Conservation (phyloP, 1,140 invertebrate species). For the Pectinophora gossypiella region DNA sequence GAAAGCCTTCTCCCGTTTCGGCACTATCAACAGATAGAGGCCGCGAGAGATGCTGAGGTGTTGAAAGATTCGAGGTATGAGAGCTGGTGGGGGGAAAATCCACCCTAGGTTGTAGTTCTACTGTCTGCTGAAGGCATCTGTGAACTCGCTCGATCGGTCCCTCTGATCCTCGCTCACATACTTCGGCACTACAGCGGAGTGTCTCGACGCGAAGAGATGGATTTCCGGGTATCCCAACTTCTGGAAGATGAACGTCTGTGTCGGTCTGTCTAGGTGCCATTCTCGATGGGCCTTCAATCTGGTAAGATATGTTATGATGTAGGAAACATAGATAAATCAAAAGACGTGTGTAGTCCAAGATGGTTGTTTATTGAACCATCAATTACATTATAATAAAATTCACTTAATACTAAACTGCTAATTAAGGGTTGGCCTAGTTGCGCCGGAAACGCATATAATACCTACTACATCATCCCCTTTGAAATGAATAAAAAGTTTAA, state of each 20-base stretch:
- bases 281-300: slow-evolving; percentile 20
- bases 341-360: no score
- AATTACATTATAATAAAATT: no score
- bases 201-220: slow-evolving; percentile 26
- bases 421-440: no score
- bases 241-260: slow-evolving; percentile 15
- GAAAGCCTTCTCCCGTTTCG: slow-evolving; percentile 10
- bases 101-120: slow-evolving; percentile 29
- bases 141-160: slow-evolving; percentile 19
- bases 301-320: no score
- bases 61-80: slow-evolving; percentile 29
- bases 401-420: no score
- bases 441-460: no score
- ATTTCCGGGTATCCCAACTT: slow-evolving; percentile 24
- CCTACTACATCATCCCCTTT: no score
- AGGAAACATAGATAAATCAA: no score
- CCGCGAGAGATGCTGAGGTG: slow-evolving; percentile 16
- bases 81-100: slow-evolving; percentile 28
- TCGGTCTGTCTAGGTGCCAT: slow-evolving; percentile 24
- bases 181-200: slow-evolving; percentile 16
- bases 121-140: slow-evolving; percentile 26
- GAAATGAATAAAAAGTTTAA: no score
- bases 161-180: slow-evolving; percentile 24
- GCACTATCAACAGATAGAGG: slow-evolving; percentile 6
- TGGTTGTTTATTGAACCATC: no score